phyloP scores from a whole-genome alignment of 2,797 vertebrate genomes.

The Pangasius djambal region DNA sequence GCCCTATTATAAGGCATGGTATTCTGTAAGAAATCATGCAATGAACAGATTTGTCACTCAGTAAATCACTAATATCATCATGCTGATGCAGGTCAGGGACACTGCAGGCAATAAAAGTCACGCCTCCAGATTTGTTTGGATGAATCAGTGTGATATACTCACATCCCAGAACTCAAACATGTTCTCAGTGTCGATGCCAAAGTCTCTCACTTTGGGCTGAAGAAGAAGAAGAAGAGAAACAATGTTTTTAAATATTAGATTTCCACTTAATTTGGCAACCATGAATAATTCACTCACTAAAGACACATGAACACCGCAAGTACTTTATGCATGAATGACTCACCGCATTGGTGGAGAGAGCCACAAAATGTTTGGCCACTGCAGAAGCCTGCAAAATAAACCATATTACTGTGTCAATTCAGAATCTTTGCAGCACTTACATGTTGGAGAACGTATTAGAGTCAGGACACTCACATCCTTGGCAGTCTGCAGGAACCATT shows the following conservation, averaged over 20 bases:
- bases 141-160: conserved; percentile 72
- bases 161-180: conserved; percentile 99
- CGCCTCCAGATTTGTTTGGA: background rate
- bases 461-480: conserved; percentile 84
- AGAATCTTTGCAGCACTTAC: background rate
- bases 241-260: background rate
- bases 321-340: conserved; percentile 64
- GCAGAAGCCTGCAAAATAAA: conserved; percentile 71
- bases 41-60: background rate
- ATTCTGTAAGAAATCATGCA: conserved; percentile 12
- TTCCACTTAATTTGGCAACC: background rate
- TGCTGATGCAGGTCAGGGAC: background rate
- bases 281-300: background rate
- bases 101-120: background rate
- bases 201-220: conserved; percentile 94
- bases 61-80: conserved; percentile 1
- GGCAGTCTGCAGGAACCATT: conserved; percentile 87
- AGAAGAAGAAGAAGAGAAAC: background rate
- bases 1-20: background rate
- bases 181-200: conserved; percentile 94
- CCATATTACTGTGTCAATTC: background rate
- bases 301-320: background rate
- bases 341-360: conserved; percentile 94
- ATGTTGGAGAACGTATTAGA: background rate
- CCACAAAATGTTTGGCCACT: conserved; percentile 96